Conservation (phyloP, 2,888 invertebrate genomes). For the Cataglyphis livida region DNA sequence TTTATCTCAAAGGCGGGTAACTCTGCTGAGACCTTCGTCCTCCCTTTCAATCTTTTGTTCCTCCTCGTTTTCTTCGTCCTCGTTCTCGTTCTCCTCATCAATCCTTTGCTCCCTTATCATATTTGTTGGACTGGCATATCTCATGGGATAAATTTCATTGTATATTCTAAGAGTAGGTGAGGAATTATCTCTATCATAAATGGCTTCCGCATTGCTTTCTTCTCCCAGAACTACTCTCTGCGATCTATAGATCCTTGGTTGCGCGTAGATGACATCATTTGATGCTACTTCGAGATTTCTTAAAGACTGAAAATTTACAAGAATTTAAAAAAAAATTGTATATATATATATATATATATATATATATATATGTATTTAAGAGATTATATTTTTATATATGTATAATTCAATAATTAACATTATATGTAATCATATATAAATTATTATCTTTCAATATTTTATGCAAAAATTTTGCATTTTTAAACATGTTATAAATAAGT, state of each 20-base stretch:
- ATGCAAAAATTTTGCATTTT: background rate
- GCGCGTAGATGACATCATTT: conserved; percentile 65
- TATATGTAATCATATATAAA: background rate
- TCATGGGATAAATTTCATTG: conserved; percentile 80
- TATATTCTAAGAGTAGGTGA: conserved; percentile 74
- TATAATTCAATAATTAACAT: background rate
- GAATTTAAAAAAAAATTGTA: background rate
- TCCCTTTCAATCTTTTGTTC: conserved; percentile 79
- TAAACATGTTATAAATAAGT: background rate
- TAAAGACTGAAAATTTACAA: conserved; percentile 5
- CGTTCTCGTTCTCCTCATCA: conserved; percentile 78
- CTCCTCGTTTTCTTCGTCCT: conserved; percentile 74
- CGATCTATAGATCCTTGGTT: conserved; percentile 67
- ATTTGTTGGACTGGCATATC: conserved; percentile 78
- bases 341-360: too few species aligned
- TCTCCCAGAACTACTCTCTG: conserved; percentile 58
- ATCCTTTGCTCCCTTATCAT: conserved; percentile 79
- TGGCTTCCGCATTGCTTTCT: conserved; percentile 78
- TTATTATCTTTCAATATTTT: background rate
- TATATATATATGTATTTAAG: background rate
- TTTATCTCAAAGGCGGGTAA: conserved; percentile 78
- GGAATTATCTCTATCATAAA: conserved; percentile 79
- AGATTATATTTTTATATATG: background rate
- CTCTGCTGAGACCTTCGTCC: conserved; percentile 68
- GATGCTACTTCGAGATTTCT: conserved; percentile 1